Percentiles rank a stretch among this genome's conserved stretches.
Conservation (phyloP, 2,113 vertebrate genomes). For the Rhabdornis inornatus region DNA sequence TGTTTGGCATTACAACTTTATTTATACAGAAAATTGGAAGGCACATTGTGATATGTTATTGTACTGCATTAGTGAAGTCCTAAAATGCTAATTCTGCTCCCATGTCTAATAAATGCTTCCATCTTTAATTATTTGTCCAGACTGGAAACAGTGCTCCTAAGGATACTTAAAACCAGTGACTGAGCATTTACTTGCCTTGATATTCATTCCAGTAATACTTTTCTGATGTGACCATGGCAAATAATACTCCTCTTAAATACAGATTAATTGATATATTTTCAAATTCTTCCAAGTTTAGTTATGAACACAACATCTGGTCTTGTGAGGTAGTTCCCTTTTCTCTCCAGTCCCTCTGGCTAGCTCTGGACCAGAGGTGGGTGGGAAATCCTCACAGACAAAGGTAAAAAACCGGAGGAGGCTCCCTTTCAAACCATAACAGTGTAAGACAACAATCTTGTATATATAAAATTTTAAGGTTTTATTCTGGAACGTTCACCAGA, state of each 20-base stretch:
- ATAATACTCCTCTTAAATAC: not conserved
- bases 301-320: not conserved
- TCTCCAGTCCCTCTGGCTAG: no score
- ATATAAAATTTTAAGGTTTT: not conserved
- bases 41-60: not conserved
- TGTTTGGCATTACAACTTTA: not conserved
- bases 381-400: no score
- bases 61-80: not conserved
- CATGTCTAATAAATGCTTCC: not conserved
- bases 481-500: not conserved
- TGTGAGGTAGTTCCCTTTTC: no score
- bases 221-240: not conserved
- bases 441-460: not conserved
- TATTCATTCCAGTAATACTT: not conserved
- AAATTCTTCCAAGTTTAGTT: not conserved
- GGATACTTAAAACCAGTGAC: not conserved
- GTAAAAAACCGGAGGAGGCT: no score
- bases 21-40: not conserved
- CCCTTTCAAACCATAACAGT: no score
- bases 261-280: not conserved
- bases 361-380: no score
- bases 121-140: not conserved
- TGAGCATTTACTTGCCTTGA: not conserved
- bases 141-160: not conserved
- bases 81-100: not conserved